A percentile compares a stretch with the other conserved stretches of the same genome.
These are phyloP conservation scores for Sylvilagus bachmani DNA, from an alignment of 2,113 vertebrate genomes.

Conservation along the genomic window DNA sequence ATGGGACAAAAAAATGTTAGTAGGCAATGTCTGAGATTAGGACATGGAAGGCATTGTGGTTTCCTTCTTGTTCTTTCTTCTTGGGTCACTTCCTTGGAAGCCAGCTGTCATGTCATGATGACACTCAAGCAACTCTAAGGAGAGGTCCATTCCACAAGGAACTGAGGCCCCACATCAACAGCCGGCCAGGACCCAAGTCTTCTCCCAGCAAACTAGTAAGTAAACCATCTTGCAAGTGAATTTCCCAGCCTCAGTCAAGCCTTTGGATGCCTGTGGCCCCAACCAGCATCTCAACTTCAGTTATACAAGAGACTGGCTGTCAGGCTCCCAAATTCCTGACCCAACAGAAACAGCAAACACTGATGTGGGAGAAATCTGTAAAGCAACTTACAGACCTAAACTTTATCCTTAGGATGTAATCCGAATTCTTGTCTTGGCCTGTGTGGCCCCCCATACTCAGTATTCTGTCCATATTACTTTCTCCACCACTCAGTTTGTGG, in stretches of 20 bases:
- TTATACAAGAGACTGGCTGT: background rate
- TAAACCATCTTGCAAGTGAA: background rate
- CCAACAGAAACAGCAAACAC: conserved; percentile 21
- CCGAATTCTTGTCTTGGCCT: background rate
- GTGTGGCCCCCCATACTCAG: background rate
- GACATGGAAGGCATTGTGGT: background rate
- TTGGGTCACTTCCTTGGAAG: conserved; percentile 23
- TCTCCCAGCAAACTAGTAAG: background rate
- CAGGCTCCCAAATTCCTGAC: background rate
- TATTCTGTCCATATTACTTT: background rate
- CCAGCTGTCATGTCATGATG: background rate
- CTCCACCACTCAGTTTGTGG: background rate
- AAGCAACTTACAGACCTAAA: background rate
- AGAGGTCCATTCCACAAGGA: conserved; percentile 1
- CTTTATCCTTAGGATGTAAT: background rate
- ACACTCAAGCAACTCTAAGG: conserved; percentile 3
- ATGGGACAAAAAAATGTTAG: background rate
- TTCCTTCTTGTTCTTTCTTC: conserved; percentile 26
- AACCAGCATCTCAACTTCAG: background rate
- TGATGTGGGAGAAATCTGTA: background rate
- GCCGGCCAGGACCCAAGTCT: background rate
- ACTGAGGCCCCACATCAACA: background rate
- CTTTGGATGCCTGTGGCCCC: background rate
- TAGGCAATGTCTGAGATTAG: background rate
- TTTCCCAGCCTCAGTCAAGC: background rate